Percentiles rank a stretch among this genome's conserved stretches.
Conservation (phyloP, 2,888 invertebrate species). For the Papilio gigon region DNA sequence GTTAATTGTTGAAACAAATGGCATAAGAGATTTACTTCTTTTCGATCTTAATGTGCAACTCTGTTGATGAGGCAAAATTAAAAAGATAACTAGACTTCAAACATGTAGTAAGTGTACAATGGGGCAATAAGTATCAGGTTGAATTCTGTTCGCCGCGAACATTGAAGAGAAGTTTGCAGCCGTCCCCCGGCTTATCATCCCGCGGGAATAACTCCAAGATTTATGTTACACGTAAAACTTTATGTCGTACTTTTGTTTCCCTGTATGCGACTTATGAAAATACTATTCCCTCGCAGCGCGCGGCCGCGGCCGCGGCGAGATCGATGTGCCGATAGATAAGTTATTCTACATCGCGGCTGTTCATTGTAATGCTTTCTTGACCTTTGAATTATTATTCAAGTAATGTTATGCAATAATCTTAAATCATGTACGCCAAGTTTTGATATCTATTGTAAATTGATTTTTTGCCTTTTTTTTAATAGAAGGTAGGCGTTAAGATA, state of each 20-base stretch:
- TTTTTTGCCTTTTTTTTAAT: not conserved
- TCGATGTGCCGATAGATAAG: conserved; percentile 41
- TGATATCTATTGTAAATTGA: not conserved
- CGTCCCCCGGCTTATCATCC: conserved; percentile 72
- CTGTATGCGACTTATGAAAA: conserved; percentile 52
- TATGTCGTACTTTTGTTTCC: conserved; percentile 75
- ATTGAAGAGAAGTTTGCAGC: conserved; percentile 41
- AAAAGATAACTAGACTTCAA: not conserved
- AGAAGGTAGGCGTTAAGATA: not conserved
- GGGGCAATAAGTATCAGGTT: conserved; percentile 15
- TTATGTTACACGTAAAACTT: conserved; percentile 79
- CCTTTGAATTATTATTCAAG: conserved; percentile 27
- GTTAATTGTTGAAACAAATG: too few relatives aligned
- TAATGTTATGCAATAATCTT: conserved; percentile 18
- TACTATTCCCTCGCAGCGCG: conserved; percentile 43
- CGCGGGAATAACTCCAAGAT: conserved; percentile 79
- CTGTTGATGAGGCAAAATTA: not conserved
- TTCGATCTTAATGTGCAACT: not conserved
- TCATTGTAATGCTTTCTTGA: conserved; percentile 35
- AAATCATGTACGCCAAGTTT: conserved; percentile 1
- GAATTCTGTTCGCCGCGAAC: conserved; percentile 14
- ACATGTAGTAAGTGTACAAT: not conserved
- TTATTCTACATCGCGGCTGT: conserved; percentile 40
- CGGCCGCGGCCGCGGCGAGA: conserved; percentile 35
- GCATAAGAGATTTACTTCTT: too few relatives aligned